Percentiles rank a stretch among this genome's conserved stretches.
phyloP scores from a whole-genome alignment of 2,888 invertebrate genomes.

The Eristalis pertinax region DNA sequence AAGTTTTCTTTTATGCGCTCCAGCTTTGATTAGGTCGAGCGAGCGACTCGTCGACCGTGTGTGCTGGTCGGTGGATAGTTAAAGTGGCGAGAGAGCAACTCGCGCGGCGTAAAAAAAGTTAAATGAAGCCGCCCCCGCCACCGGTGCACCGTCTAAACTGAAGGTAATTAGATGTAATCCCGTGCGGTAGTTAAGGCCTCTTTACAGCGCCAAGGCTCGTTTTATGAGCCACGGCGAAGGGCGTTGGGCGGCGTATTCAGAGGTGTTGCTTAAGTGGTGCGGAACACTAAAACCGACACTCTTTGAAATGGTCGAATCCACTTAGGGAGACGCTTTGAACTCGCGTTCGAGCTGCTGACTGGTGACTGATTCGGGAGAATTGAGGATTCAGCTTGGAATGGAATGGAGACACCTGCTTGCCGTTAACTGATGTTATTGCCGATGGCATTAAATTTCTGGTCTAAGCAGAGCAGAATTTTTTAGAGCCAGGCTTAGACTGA shows the following conservation, averaged over 20 bases:
- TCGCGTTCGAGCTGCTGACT: neutral
- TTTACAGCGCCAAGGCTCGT: constrained; percentile 39
- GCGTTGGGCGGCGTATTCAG: neutral
- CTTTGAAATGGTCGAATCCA: neutral
- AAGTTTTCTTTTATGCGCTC: constrained; percentile 24
- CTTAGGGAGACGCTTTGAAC: neutral
- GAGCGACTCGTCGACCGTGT: neutral
- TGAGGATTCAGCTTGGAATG: neutral
- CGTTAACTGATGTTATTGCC: neutral
- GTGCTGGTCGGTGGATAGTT: neutral
- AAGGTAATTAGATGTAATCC: constrained; percentile 48
- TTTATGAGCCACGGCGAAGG: constrained; percentile 22
- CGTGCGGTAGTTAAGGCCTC: constrained; percentile 36
- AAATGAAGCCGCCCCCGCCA: constrained; percentile 2
- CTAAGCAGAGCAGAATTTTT: neutral
- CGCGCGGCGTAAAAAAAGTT: constrained; percentile 16
- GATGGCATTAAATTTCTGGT: neutral
- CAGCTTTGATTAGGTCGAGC: constrained; percentile 36
- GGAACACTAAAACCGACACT: neutral
- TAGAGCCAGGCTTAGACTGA: neutral
- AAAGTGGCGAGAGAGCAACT: neutral
- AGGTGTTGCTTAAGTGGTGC: neutral
- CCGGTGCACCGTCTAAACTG: constrained; percentile 14
- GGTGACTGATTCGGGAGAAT: neutral
- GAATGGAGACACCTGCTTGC: neutral